Base-by-base conservation (phyloP, 2,113 vertebrate species). In the Riparia riparia region DNA sequence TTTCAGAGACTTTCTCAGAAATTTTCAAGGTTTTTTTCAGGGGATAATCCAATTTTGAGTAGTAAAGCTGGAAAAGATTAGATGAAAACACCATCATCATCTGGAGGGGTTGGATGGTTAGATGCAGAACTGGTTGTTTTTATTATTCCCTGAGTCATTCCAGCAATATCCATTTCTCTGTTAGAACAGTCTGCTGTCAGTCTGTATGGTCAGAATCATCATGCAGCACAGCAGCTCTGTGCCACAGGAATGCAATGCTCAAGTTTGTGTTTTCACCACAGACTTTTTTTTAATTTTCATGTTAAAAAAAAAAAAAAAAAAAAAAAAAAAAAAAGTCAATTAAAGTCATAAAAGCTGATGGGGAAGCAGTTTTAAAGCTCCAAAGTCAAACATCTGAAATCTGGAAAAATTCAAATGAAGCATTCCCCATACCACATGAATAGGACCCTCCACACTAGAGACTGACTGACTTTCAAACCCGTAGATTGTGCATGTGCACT, bases 301-400 rank as follows among this genome's bases (percentile, higher is more conserved):
- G 41, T 34, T 92, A 28, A 42, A 37, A 37, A 37, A 37, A 37
- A 37, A 37, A 37, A 37, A 37, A 37, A 37, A 37, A 37, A 6
- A 17, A 57, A 76, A 89, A 80, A 53, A 63, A 39, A 41, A 32
- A 18, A 39, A n/a, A 31, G 13, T 2, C 32, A 57, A 41, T 45
- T 49, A 86, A 83, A 63, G 14, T 83, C 81, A 93, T 93, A 79
- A 89, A 89, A 94, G 53, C 37, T 90, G 58, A 91, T 68, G 78
- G 76, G 51, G 39, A 85, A 66, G 11, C 14, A 79, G 26, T 91
- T 74, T 77, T 91, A 88, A 89, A 87, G 8, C 21, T 93, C 78
- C 56, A 47, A 88, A 90, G 20, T 90, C 29, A 90, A 85, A 85
- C 82, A 82, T 87, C 50, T 91, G 85, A 94, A 95, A 83, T 50